A percentile compares a stretch with the other conserved stretches of the same genome.
Evolutionary conservation across 92 coral and sea anemone genomes (phyloP).

Genomic region (Epizoanthus ramosus): DNA sequence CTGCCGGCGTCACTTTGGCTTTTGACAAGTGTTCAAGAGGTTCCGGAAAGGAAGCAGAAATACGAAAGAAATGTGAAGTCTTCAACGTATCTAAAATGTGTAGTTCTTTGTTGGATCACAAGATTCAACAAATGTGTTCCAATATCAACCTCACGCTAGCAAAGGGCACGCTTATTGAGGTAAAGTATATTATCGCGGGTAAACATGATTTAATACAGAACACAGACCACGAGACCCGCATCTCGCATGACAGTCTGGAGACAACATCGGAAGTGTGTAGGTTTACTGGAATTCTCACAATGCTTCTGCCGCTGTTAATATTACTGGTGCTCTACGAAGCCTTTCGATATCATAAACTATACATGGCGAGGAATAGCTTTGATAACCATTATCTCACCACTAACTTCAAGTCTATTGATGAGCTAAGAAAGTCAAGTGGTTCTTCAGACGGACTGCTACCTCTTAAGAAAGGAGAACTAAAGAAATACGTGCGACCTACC

Average conservation of each 20-base stretch:
- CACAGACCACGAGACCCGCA: neutral
- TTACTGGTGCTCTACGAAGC: constrained; percentile 83
- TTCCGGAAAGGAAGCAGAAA: constrained; percentile 24
- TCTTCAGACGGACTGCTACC: constrained; percentile 85
- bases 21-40: constrained; percentile 42
- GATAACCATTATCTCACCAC: constrained; percentile 90
- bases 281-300: constrained; percentile 45
- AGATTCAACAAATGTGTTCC: constrained; percentile 47
- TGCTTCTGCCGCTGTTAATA: constrained; percentile 83
- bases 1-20: constrained; percentile 29
- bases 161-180: constrained; percentile 24
- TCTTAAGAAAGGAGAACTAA: constrained; percentile 88
- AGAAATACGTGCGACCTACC: constrained; percentile 84
- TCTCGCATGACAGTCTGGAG: neutral
- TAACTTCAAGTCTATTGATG: constrained; percentile 94
- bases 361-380: constrained; percentile 77
- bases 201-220: constrained; percentile 8
- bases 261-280: constrained; percentile 60
- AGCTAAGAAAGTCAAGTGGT: constrained; percentile 87
- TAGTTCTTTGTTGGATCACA: constrained; percentile 29
- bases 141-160: constrained; percentile 22
- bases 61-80: constrained; percentile 45
- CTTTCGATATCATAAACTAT: constrained; percentile 85
- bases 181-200: constrained; percentile 12
- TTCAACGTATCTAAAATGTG: constrained; percentile 53